Percentiles rank a stretch among this genome's conserved stretches.
Conservation (phyloP, 2,797 vertebrate species). For the Typhlichthys subterraneus region DNA sequence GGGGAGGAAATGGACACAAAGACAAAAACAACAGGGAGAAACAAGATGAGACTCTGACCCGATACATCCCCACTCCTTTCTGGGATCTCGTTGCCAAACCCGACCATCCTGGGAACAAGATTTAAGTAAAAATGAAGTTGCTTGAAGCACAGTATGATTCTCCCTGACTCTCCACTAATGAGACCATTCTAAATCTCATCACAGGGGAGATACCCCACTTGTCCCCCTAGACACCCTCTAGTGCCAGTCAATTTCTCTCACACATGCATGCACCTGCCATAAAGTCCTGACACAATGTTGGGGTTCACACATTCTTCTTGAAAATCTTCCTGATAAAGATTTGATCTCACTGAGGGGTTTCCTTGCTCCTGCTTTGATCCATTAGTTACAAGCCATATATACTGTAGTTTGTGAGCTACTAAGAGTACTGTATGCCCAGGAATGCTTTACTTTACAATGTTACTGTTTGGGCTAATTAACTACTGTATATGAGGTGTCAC, state of each 20-base stretch:
- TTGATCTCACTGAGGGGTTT: slow-evolving; percentile 27
- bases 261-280: slow-evolving; percentile 48
- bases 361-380: slow-evolving; percentile 41
- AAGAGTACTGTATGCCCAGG: slow-evolving; percentile 24
- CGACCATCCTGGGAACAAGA: slow-evolving; percentile 30
- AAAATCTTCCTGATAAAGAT: slow-evolving; percentile 12
- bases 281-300: slow-evolving; percentile 12
- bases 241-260: slow-evolving; percentile 35
- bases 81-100: slow-evolving; percentile 20
- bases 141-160: slow-evolving; percentile 35
- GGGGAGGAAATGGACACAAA: slow-evolving; percentile 21
- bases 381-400: slow-evolving; percentile 32
- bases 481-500: slow-evolving; percentile 13
- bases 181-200: slow-evolving; percentile 40
- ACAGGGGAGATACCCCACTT: slow-evolving; percentile 19
- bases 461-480: slow-evolving; percentile 29
- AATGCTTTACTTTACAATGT: slow-evolving; percentile 14
- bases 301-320: slow-evolving; percentile 28
- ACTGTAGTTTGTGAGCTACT: slow-evolving; percentile 35
- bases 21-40: slow-evolving; percentile 35
- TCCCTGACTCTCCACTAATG: slow-evolving; percentile 28
- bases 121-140: neutral
- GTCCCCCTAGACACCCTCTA: slow-evolving; percentile 19
- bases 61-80: slow-evolving; percentile 44
- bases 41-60: slow-evolving; percentile 63